These are phyloP conservation scores for Microtus oregoni DNA, from an alignment of 2,113 vertebrate species.

Conservation along the genomic window DNA sequence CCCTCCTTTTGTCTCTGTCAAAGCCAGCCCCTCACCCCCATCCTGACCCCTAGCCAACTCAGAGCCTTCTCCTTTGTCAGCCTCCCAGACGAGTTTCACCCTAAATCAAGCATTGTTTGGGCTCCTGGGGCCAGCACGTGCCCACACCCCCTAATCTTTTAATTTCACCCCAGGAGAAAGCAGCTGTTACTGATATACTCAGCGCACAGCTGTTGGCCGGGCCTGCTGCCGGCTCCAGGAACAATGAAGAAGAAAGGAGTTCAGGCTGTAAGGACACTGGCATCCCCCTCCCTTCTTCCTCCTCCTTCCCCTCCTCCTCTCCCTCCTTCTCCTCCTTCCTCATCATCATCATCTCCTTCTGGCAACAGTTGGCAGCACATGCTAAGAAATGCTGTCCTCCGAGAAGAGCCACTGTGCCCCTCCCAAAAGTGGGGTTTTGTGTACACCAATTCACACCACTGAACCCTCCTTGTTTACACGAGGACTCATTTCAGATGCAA, in stretches of 20 bases:
- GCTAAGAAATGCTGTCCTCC: conserved; percentile 87
- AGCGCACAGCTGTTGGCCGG: conserved; percentile 94
- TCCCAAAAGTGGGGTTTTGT: conserved; percentile 4
- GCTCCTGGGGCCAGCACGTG: conserved; percentile 91
- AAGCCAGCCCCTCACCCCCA: conserved; percentile 77
- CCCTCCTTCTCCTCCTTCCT: conserved; percentile 80
- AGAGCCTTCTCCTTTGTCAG: conserved; percentile 87
- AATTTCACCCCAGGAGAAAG: conserved; percentile 92
- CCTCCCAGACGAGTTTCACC: conserved; percentile 88
- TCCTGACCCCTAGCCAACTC: conserved; percentile 85
- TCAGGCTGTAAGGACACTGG: conserved; percentile 74
- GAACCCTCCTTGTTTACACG: conserved; percentile 71
- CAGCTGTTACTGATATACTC: conserved; percentile 95
- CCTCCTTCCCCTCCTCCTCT: conserved; percentile 79
- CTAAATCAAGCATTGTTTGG: conserved; percentile 91
- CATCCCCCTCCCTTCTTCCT: conserved; percentile 49
- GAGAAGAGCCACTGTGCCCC: conserved; percentile 31
- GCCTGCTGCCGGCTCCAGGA: conserved; percentile 85
- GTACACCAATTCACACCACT: fast-evolving
- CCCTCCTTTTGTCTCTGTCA: conserved; percentile 87
- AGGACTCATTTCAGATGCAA: conserved; percentile 76
- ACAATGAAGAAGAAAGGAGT: conserved; percentile 86
- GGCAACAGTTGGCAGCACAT: conserved; percentile 97
- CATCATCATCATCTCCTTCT: conserved; percentile 83
- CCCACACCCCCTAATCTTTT: conserved; percentile 91